Evolutionary conservation across 2,797 vertebrate species (phyloP).

Genomic region (Megaceryle alcyon): DNA sequence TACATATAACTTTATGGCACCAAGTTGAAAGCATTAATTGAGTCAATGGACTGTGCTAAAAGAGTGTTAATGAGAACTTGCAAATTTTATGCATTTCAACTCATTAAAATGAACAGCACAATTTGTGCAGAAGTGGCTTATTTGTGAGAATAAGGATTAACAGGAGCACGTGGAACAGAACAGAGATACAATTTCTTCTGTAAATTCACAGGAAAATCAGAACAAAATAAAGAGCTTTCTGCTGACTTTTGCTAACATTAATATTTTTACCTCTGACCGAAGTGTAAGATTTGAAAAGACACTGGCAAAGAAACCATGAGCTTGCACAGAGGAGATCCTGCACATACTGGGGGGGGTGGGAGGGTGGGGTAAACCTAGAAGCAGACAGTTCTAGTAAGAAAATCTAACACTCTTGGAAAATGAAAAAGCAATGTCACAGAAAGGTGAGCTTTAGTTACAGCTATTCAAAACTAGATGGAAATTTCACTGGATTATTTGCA

Average conservation of each 20-base stretch:
- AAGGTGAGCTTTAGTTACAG: not conserved
- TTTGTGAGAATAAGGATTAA: not conserved
- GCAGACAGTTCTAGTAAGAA: not conserved
- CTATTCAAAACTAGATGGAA: not conserved
- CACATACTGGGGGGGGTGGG: fast-evolving
- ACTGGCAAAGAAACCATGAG: not conserved
- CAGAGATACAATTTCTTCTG: not conserved
- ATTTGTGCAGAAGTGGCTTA: not conserved
- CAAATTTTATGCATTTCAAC: not conserved
- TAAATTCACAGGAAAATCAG: not conserved
- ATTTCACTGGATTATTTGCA: not conserved
- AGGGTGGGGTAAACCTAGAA: not conserved
- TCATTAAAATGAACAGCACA: not conserved
- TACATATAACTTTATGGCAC: not conserved
- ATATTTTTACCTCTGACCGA: not conserved
- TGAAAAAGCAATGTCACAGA: not conserved
- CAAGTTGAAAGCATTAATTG: not conserved
- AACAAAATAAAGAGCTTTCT: not conserved
- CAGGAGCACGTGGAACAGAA: not conserved
- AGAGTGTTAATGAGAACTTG: not conserved
- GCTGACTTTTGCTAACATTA: not conserved
- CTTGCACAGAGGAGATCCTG: not conserved
- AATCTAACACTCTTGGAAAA: not conserved
- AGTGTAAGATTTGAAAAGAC: not conserved
- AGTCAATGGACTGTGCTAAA: not conserved